A percentile compares a stretch with the other conserved stretches of the same genome.
Evolutionary conservation across 2,797 vertebrate genomes (phyloP).

Genomic region (Chaetophractus vellerosus): DNA sequence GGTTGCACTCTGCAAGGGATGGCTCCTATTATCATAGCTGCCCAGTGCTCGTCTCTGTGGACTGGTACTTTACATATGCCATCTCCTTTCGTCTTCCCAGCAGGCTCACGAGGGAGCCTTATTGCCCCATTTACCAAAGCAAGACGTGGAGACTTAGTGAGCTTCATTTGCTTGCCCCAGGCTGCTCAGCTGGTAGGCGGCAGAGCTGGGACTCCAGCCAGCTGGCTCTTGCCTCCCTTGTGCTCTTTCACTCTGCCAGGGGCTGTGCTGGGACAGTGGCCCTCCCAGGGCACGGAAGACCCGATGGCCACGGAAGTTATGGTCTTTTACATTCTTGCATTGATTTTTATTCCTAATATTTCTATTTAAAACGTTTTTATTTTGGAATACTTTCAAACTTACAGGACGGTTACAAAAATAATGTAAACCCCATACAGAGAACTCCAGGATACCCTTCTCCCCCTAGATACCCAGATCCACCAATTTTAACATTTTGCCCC

Average conservation of each 20-base stretch:
- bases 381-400: too few relatives aligned
- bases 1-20: not conserved
- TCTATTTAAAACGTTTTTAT: too few relatives aligned
- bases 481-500: too few relatives aligned
- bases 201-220: not conserved
- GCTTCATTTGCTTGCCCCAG: not conserved
- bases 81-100: not conserved
- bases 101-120: not conserved
- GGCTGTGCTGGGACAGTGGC: not conserved
- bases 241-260: not conserved
- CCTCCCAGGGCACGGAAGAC: not conserved
- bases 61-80: not conserved
- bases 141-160: not conserved
- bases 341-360: not conserved
- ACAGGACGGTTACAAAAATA: too few relatives aligned
- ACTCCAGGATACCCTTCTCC: too few relatives aligned
- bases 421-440: too few relatives aligned
- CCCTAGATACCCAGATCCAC: too few relatives aligned
- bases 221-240: not conserved
- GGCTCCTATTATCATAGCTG: not conserved
- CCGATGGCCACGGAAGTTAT: not conserved
- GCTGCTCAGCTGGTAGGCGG: not conserved
- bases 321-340: not conserved
- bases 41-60: not conserved
- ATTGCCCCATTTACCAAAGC: not conserved